Evolutionary conservation across 1,140 invertebrate species (phyloP), one percentile per base, ranked within the genome.

Genomic region (Lepidurus apus): DNA sequence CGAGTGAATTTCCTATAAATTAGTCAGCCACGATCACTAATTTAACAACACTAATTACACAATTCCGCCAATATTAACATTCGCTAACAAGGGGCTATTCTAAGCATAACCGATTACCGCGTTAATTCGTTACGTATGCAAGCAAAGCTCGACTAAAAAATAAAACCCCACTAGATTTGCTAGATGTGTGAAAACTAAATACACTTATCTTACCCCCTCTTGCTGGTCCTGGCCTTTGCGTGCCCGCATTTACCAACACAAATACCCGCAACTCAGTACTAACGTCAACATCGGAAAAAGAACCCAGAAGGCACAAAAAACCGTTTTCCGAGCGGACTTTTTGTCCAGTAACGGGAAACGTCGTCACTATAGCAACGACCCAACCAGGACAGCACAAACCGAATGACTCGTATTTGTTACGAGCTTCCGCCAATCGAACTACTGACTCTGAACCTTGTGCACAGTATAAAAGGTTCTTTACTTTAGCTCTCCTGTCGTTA

Each of bases 241-340:
- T 65, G 8, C 53, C 53, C 53, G 53, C 53, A 65, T 65, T 65
- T 65, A 65, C 53, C 53, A 65, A 65, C 53, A 65, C 17, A 65
- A 47, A 65, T n/a, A 13, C 21, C 53, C 53, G 17, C 53, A 13
- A 65, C 21, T n/a, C 17, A 21, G 47, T 65, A 21, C 47, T 13
- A 13, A 65, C 47, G 47, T 65, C 47, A 65, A 21, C 53, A 65
- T 21, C 13, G 21, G 6, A 65, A 9, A 65, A 21, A 13, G n/a
- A 65, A 65, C 17, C 17, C 17, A 4, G 7, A 17, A 13, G 21
- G 0, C 21, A 65, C 21, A 65, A 65, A 21, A 65, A 13, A 65
- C n/a, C 6, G 53, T n/a, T n/a, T n/a, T 8, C 5, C 13, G 4
- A 17, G 53, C 21, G 13, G 34, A 17, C 53, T 65, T 65, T 1